Evolutionary conservation across 2,888 invertebrate genomes (phyloP), one percentile per base, ranked within the genome.

Genomic region (Sinelater perroti): DNA sequence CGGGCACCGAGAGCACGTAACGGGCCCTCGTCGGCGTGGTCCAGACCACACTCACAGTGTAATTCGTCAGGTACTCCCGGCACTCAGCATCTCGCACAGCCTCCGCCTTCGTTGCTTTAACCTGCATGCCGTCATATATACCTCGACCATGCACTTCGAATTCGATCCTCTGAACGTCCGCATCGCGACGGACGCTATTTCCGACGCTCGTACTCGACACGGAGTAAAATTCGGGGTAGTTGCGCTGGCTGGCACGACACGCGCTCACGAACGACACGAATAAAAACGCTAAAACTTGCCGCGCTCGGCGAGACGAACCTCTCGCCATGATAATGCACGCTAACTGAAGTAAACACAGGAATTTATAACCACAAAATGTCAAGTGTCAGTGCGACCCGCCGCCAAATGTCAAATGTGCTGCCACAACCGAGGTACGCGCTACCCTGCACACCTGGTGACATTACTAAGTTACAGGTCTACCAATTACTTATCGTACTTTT

Each of bases 71-170:
- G 54, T 70, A 67, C 62, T 64, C 60, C 42, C 65, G 50, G 63
- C 76, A 75, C 55, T 66, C 52, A 52, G 67, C 56, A 64, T 72
- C 69, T 65, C 68, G 70, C 62, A 67, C 60, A 46, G 69, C 66
- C 61, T 62, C 62, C 47, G 64, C 65, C 64, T 67, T 65, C 54
- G 75, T 75, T 44, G 68, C 63, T 67, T 70, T 73, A 67, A 76
- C 67, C 51, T 67, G 67, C 65, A 73, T 67, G 61, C 70, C 70
- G 33, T 66, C 60, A 61, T 66, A 53, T 50, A 78, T 67, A 68
- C 76, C 74, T 57, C 66, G 65, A 60, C 78, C 78, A 63, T 64
- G 72, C 68, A 75, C 74, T 66, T 74, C 70, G 65, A 77, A 75
- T 53, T 65, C 60, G 55, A 77, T 66, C 57, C 66, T 68, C 60